Percentiles rank a stretch among this genome's conserved stretches.
These are phyloP conservation scores for Biston betularia DNA, from an alignment of 2,888 invertebrate species.

Conservation along the genomic window DNA sequence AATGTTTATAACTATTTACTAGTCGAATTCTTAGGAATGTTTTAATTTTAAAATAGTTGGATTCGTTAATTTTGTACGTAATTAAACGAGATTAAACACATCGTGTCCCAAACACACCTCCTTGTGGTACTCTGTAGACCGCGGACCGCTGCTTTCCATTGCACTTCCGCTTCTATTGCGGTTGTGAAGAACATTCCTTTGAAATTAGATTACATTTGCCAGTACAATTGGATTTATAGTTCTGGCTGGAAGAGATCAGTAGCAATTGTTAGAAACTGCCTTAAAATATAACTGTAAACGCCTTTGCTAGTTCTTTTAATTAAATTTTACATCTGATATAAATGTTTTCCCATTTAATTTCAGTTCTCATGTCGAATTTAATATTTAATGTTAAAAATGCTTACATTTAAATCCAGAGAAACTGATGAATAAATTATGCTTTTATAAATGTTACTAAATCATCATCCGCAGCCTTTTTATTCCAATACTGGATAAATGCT, in stretches of 20 bases:
- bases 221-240: slow-evolving; percentile 31
- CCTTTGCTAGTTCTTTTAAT: not conserved
- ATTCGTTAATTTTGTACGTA: slow-evolving; percentile 20
- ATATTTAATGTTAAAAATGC: no score
- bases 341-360: not conserved
- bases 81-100: slow-evolving; percentile 53
- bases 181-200: slow-evolving; percentile 69
- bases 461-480: no score
- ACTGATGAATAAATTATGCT: not conserved
- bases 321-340: not conserved
- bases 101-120: slow-evolving; percentile 56
- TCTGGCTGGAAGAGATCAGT: slow-evolving; percentile 18
- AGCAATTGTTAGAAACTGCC: slow-evolving; percentile 9
- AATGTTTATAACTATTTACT: slow-evolving; percentile 12
- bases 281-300: not conserved
- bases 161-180: slow-evolving; percentile 66
- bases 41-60: not conserved
- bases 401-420: not conserved
- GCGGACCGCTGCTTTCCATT: slow-evolving; percentile 55
- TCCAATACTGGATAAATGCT: no score
- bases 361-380: no score
- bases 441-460: not conserved
- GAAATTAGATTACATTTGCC: slow-evolving; percentile 69
- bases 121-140: slow-evolving; percentile 62
- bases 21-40: not conserved